A percentile compares a stretch with the other conserved stretches of the same genome.
Conservation (phyloP, 2,797 vertebrate genomes). For the Manis javanica region DNA sequence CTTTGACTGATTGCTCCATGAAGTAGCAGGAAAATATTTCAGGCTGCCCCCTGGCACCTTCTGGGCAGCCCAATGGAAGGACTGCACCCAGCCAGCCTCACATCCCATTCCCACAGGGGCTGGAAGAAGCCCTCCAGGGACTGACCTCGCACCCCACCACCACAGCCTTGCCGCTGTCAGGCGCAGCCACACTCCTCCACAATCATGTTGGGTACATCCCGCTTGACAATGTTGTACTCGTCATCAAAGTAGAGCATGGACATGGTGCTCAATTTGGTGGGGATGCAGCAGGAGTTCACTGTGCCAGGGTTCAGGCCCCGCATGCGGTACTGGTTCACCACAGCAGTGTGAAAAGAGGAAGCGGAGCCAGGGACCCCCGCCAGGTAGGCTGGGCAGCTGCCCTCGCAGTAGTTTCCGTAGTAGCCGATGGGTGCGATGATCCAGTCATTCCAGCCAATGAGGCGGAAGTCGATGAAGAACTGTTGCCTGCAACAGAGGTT, state of each 20-base stretch:
- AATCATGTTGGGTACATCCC: constrained; percentile 99
- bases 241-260: constrained; percentile 99
- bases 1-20: constrained; percentile 58
- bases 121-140: constrained; percentile 80
- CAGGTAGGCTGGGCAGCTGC: constrained; percentile 98
- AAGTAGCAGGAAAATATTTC: constrained; percentile 83
- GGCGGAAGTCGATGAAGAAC: constrained; percentile 99
- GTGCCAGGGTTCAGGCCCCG: constrained; percentile 96
- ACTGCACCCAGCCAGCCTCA: constrained; percentile 68
- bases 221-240: constrained; percentile 99
- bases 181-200: constrained; percentile 99
- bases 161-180: constrained; percentile 85
- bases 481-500: constrained; percentile 98
- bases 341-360: constrained; percentile 98
- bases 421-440: constrained; percentile 99
- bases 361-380: constrained; percentile 96
- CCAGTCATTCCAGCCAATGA: constrained; percentile 99
- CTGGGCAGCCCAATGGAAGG: constrained; percentile 69
- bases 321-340: constrained; percentile 99
- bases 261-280: constrained; percentile 99
- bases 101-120: constrained; percentile 81
- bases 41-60: constrained; percentile 84
- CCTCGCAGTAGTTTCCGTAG: constrained; percentile 99
- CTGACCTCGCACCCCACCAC: constrained; percentile 68
- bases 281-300: constrained; percentile 99